Evolutionary conservation across 2,797 vertebrate species (phyloP).

Genomic region (Gambusia yucatana): DNA sequence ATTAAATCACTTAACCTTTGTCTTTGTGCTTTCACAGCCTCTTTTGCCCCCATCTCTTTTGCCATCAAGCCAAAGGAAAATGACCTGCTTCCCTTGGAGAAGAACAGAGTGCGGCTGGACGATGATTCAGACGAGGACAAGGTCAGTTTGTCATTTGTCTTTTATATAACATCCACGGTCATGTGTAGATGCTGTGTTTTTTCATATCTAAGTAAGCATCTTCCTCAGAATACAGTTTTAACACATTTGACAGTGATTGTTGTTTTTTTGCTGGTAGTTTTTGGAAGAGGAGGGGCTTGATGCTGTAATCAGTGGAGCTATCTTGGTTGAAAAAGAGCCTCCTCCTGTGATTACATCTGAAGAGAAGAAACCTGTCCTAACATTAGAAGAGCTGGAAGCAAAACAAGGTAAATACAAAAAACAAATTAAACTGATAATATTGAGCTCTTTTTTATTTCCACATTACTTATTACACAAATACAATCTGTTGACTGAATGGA

Average conservation of each 20-base stretch:
- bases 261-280: slow-evolving; percentile 46
- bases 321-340: slow-evolving; percentile 59
- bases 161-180: background rate
- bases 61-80: slow-evolving; percentile 97
- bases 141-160: slow-evolving; percentile 48
- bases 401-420: slow-evolving; percentile 88
- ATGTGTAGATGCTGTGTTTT: background rate
- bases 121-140: slow-evolving; percentile 97
- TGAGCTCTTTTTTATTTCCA: background rate
- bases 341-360: slow-evolving; percentile 75
- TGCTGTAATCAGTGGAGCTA: slow-evolving; percentile 61
- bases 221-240: background rate
- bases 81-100: slow-evolving; percentile 94
- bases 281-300: slow-evolving; percentile 81
- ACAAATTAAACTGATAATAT: background rate
- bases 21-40: slow-evolving; percentile 76
- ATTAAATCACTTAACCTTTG: slow-evolving; percentile 10
- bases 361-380: slow-evolving; percentile 90
- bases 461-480: background rate
- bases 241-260: background rate
- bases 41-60: slow-evolving; percentile 98
- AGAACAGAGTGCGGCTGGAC: slow-evolving; percentile 93
- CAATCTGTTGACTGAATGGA: background rate
- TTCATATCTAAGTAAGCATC: background rate
- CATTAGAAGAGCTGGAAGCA: slow-evolving; percentile 93